A percentile compares a stretch with the other conserved stretches of the same genome.
Evolutionary conservation across 1,140 invertebrate species (phyloP).

Genomic region (Frieseomelitta varia): DNA sequence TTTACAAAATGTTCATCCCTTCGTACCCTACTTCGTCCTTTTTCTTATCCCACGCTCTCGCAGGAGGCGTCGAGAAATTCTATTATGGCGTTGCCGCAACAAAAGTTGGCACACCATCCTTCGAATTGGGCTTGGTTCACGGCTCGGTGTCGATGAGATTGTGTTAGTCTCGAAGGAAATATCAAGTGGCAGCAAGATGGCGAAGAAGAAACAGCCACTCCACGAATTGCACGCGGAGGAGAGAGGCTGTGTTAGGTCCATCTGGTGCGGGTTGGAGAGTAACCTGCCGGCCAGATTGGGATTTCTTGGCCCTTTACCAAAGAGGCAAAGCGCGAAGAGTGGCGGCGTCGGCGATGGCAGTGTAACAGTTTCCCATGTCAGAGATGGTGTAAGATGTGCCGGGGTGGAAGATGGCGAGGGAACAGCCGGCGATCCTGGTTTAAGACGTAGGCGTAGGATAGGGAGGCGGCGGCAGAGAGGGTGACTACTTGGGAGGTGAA

Average conservation of each 20-base stretch:
- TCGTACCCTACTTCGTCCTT: neutral
- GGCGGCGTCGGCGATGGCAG: slow-evolving; percentile 42
- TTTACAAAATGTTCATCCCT: neutral
- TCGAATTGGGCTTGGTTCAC: slow-evolving; percentile 6
- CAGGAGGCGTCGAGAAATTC: neutral
- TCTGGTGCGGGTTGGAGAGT: slow-evolving; percentile 75
- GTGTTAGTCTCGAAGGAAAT: slow-evolving; percentile 60
- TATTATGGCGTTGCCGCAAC: neutral
- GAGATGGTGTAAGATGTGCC: slow-evolving; percentile 48
- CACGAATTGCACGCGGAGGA: slow-evolving; percentile 44
- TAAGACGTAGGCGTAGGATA: neutral
- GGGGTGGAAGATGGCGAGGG: slow-evolving; percentile 36
- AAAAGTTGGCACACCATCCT: slow-evolving; percentile 48
- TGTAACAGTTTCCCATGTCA: slow-evolving; percentile 58
- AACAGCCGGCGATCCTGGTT: slow-evolving; percentile 22
- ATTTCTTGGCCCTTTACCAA: slow-evolving; percentile 80
- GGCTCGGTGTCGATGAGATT: slow-evolving; percentile 53
- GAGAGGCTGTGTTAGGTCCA: slow-evolving; percentile 67
- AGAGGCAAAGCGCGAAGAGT: slow-evolving; percentile 64
- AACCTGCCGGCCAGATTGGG: slow-evolving; percentile 75
- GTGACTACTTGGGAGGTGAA: slow-evolving; percentile 32
- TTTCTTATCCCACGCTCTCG: neutral
- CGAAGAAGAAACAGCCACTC: slow-evolving; percentile 57
- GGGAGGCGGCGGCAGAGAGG: neutral
- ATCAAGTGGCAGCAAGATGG: slow-evolving; percentile 66